Conservation (phyloP, 2,113 vertebrate genomes). For the Notarius quadriscutis region DNA sequence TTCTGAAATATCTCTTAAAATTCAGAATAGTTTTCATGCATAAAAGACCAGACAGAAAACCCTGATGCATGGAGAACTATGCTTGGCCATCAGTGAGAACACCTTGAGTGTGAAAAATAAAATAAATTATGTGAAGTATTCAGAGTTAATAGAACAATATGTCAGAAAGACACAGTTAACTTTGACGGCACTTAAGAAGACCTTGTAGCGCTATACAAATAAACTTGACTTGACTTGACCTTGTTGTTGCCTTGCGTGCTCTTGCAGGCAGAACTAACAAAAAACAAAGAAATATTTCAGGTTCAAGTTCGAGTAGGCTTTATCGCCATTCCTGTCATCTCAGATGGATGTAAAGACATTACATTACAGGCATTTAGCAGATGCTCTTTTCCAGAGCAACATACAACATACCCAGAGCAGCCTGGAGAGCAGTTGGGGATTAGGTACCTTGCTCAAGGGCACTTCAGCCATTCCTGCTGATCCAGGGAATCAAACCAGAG, state of each 20-base stretch:
- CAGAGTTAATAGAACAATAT: neutral
- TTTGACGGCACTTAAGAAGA: neutral
- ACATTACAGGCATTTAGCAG: too few species aligned
- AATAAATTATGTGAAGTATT: neutral
- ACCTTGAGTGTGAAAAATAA: neutral
- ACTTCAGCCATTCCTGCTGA: too few species aligned
- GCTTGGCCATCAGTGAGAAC: neutral
- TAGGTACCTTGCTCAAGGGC: too few species aligned
- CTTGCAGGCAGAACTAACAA: neutral
- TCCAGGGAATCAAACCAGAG: too few species aligned
- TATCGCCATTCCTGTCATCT: neutral
- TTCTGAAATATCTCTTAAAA: neutral
- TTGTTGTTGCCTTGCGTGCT: neutral
- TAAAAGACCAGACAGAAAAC: neutral
- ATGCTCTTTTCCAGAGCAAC: too few species aligned
- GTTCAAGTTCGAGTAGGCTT: neutral
- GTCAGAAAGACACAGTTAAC: neutral
- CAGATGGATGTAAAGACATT: neutral
- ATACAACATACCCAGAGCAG: too few species aligned
- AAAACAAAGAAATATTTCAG: neutral
- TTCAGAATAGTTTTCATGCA: neutral
- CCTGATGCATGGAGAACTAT: neutral
- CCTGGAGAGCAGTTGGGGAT: too few species aligned
- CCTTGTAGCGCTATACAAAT: too few species aligned
- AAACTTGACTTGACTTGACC: too few species aligned